phyloP scores from a whole-genome alignment of 1,140 invertebrate genomes.

The Trichogramma pretiosum region DNA sequence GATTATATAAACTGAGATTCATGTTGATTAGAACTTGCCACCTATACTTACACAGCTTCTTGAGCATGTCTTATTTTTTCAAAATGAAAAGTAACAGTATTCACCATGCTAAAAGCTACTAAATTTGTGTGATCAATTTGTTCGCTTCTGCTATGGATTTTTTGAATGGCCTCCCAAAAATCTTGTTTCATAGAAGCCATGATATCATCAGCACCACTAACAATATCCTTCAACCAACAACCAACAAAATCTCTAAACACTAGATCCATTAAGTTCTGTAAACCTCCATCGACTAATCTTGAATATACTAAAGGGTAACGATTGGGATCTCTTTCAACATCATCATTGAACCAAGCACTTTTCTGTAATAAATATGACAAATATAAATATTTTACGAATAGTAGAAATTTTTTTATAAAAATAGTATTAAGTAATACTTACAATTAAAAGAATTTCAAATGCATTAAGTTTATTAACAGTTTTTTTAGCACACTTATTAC shows the following conservation, averaged over 20 bases:
- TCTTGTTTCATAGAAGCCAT: conserved; percentile 67
- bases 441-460: conserved; percentile 13
- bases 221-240: conserved; percentile 62
- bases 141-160: conserved; percentile 61
- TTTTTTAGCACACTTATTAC: background rate
- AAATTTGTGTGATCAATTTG: conserved; percentile 74
- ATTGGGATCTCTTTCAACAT: conserved; percentile 21
- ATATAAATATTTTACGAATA: no score
- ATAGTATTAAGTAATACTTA: background rate
- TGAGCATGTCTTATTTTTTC: conserved; percentile 72
- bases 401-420: background rate
- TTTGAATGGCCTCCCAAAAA: conserved; percentile 69
- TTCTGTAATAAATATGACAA: conserved; percentile 4
- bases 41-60: conserved; percentile 59
- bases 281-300: conserved; percentile 69
- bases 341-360: conserved; percentile 6
- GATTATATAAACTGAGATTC: no score
- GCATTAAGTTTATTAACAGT: conserved; percentile 10
- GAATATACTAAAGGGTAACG: conserved; percentile 65
- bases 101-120: conserved; percentile 72
- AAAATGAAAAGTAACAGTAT: conserved; percentile 73
- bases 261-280: conserved; percentile 76
- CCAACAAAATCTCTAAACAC: conserved; percentile 70
- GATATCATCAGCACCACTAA: conserved; percentile 50
- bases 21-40: background rate